A percentile compares a stretch with the other conserved stretches of the same genome.
Evolutionary conservation across 2,888 invertebrate species (phyloP).

Genomic region (Drosophila flavopinicola): DNA sequence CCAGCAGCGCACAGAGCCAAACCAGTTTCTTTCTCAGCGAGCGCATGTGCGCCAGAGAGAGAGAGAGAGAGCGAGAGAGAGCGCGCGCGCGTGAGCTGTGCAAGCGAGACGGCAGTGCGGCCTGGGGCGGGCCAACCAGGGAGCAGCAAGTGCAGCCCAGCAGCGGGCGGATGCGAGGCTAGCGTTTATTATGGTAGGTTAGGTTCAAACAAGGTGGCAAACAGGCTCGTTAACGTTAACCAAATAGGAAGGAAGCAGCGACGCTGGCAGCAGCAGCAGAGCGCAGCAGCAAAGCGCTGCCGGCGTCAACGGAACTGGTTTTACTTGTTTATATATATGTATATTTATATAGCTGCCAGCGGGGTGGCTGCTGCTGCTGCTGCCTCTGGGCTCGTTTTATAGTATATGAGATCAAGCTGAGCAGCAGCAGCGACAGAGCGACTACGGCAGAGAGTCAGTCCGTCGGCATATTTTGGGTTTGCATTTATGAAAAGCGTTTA

Average conservation of each 20-base stretch:
- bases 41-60: slow-evolving; percentile 7
- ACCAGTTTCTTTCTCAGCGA: slow-evolving; percentile 60
- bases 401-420: slow-evolving; percentile 38
- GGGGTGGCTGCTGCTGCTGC: slow-evolving; percentile 60
- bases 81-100: slow-evolving; percentile 8
- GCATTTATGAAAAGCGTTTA: slow-evolving; percentile 75
- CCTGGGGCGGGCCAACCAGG: slow-evolving; percentile 47
- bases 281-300: slow-evolving; percentile 28
- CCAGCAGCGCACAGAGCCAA: slow-evolving; percentile 56
- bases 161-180: slow-evolving; percentile 33
- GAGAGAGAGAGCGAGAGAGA: slow-evolving; percentile 11
- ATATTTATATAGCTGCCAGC: slow-evolving; percentile 33
- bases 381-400: slow-evolving; percentile 29
- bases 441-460: slow-evolving; percentile 27
- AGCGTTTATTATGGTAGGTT: slow-evolving; percentile 82
- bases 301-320: slow-evolving; percentile 56
- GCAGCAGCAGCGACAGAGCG: slow-evolving; percentile 19
- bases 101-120: slow-evolving; percentile 28
- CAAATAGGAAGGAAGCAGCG: slow-evolving; percentile 78
- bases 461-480: slow-evolving; percentile 67
- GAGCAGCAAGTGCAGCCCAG: slow-evolving; percentile 24
- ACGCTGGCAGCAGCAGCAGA: slow-evolving; percentile 14
- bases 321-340: slow-evolving; percentile 45
- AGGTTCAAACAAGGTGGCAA: slow-evolving; percentile 81
- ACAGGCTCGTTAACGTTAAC: slow-evolving; percentile 76